A percentile compares a stretch with the other conserved stretches of the same genome.
Evolutionary conservation across 2,888 invertebrate species (phyloP).

Genomic region (Acanthococcus lagerstroemiae): DNA sequence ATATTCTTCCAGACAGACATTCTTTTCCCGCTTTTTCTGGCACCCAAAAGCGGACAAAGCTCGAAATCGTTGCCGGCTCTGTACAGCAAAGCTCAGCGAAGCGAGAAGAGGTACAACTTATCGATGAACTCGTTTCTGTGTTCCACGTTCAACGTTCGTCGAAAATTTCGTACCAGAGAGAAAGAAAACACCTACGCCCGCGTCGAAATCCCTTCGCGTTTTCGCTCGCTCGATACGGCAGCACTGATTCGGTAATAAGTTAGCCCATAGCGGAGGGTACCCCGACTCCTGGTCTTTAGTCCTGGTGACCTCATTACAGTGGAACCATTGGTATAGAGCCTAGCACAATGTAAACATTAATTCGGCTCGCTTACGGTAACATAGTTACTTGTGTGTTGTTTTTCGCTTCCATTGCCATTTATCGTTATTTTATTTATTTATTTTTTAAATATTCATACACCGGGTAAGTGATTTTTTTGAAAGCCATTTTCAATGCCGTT

Average conservation of each 20-base stretch:
- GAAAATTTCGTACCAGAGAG: background rate
- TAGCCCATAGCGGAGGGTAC: constrained; percentile 20
- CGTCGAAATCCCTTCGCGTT: background rate
- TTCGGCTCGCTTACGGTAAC: constrained; percentile 19
- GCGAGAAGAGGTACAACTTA: no score
- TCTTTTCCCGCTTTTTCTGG: no score
- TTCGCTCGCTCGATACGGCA: constrained; percentile 12
- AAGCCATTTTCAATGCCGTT: no score
- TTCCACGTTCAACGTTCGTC: no score
- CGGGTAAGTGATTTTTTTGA: no score
- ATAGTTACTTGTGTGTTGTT: constrained; percentile 15
- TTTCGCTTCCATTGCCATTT: background rate
- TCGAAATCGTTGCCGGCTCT: no score
- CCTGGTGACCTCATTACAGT: constrained; percentile 31
- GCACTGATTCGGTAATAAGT: constrained; percentile 29
- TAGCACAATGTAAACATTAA: constrained; percentile 30
- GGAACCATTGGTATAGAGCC: constrained; percentile 24
- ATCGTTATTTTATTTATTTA: no score
- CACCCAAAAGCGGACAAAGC: no score
- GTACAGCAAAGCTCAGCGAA: no score
- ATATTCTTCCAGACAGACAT: no score
- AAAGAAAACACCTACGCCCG: background rate
- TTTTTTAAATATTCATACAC: no score
- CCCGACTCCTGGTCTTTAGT: constrained; percentile 18
- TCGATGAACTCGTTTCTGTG: no score